Evolutionary conservation across 2,797 vertebrate species (phyloP), one percentile per base, ranked within the genome.

Genomic region (Geotrypetes seraphini): DNA sequence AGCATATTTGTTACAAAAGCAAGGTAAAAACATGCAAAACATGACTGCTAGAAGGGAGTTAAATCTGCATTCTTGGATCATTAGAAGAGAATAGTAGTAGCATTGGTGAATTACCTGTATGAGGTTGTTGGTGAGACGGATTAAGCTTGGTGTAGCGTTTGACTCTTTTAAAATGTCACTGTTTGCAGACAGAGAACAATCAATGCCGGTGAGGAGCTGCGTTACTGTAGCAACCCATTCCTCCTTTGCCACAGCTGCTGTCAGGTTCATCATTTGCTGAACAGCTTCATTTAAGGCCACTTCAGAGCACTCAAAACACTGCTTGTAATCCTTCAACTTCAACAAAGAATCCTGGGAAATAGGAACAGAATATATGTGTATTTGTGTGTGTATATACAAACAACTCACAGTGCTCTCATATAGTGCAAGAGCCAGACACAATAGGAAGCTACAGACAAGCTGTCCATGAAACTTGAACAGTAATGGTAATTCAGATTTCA

Each of bases 211-310:
- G 32, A 99, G 78, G 60, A 98, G 60, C 39, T 89, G 89, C 26
- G 80, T 83, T 31, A 96, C 84, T 3, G 90, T 94, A 51, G 81
- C 73, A 51, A 90, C 86, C 93, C 95, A 99, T 60, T 94, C 94
- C 45, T 98, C 94, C 64, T 92, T 95, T 41, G 73, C 78, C 10
- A 89, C 76, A 36, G 71, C 45, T 15, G 71, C 61, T 6, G 81
- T 63, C 8, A 64, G 38, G 6, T 82, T 86, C 47, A 83, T 78
- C 71, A 97, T 85, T 57, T 98, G 92, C 74, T 93, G 95, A 55
- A 96, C 66, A 9, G 93, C 89, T 69, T 99, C 95, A 2, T 93
- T 86, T 54, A 98, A 69, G 16, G 93, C 84, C 57, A 96, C 76
- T 17, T 96, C 94, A 0, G 93, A 91, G 63, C 75, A 85, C 48